Percentiles rank a stretch among this genome's conserved stretches.
Conservation (phyloP, 1,140 invertebrate species). For the Yoshiicerus persimilis region DNA sequence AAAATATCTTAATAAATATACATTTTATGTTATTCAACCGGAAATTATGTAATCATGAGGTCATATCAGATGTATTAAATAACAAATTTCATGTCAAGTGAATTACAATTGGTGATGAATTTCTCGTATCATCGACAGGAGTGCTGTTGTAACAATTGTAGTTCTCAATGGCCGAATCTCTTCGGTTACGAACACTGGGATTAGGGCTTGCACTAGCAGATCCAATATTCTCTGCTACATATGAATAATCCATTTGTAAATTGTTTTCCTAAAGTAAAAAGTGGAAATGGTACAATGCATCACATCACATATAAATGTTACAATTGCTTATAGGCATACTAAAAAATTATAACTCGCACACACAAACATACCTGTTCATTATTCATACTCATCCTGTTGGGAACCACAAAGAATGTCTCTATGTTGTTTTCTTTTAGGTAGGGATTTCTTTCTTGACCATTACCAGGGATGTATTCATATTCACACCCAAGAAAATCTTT, state of each 20-base stretch:
- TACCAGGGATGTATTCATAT: constrained; percentile 65
- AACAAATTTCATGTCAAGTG: no score
- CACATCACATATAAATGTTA: no score
- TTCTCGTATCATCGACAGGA: neutral
- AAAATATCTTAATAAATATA: no score
- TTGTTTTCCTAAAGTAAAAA: neutral
- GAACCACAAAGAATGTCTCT: constrained; percentile 72
- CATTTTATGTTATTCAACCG: no score
- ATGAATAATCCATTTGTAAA: neutral
- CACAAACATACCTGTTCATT: neutral
- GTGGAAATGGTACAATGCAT: no score
- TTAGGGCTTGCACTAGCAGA: neutral
- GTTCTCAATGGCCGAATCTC: neutral
- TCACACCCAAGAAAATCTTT: constrained; percentile 68
- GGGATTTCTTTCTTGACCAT: constrained; percentile 65
- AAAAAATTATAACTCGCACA: no score
- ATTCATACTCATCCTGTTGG: constrained; percentile 39
- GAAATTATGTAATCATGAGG: no score
- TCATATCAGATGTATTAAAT: no score
- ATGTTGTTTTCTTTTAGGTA: constrained; percentile 70
- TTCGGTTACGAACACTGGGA: neutral
- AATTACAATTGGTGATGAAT: no score
- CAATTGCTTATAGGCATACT: no score
- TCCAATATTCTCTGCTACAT: neutral
- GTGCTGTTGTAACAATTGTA: neutral